Percentiles rank a stretch among this genome's conserved stretches.
phyloP scores from a whole-genome alignment of 1,140 invertebrate species.

The Anoplolepis gracilipes region DNA sequence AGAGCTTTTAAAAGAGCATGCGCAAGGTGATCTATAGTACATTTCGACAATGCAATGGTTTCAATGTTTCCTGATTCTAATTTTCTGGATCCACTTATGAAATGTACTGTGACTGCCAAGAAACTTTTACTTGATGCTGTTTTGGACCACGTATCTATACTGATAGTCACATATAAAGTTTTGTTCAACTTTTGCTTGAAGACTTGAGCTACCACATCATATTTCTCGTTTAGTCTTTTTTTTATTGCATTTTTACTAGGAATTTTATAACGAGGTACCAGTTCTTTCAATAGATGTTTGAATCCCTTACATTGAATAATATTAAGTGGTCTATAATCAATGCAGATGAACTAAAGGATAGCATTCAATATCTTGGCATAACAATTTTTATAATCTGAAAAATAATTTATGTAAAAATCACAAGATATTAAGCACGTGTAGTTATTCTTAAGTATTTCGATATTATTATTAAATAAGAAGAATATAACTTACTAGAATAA shows the following conservation, averaged over 20 bases:
- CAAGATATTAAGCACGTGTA: neutral
- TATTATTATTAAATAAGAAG: too few relatives aligned
- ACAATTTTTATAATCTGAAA: neutral
- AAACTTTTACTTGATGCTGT: conserved; percentile 70
- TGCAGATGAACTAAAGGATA: neutral
- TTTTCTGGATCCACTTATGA: conserved; percentile 46
- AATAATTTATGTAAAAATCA: neutral
- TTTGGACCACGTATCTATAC: conserved; percentile 77
- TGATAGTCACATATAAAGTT: conserved; percentile 67
- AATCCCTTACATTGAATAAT: conserved; percentile 82
- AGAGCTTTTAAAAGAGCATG: conserved; percentile 69
- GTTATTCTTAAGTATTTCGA: neutral
- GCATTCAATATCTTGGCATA: neutral
- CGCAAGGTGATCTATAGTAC: conserved; percentile 76
- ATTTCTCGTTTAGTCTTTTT: conserved; percentile 77
- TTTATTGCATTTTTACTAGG: conserved; percentile 75
- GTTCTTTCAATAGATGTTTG: conserved; percentile 76
- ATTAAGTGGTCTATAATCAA: conserved; percentile 67
- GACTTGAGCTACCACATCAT: conserved; percentile 70
- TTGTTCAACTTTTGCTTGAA: conserved; percentile 69
- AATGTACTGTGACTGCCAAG: conserved; percentile 72
- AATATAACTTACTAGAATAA: neutral
- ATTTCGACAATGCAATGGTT: conserved; percentile 68
- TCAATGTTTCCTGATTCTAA: conserved; percentile 62
- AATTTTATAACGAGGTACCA: conserved; percentile 79